Evolutionary conservation across 1,140 invertebrate genomes (phyloP).

Genomic region (Drosophila triauraria): DNA sequence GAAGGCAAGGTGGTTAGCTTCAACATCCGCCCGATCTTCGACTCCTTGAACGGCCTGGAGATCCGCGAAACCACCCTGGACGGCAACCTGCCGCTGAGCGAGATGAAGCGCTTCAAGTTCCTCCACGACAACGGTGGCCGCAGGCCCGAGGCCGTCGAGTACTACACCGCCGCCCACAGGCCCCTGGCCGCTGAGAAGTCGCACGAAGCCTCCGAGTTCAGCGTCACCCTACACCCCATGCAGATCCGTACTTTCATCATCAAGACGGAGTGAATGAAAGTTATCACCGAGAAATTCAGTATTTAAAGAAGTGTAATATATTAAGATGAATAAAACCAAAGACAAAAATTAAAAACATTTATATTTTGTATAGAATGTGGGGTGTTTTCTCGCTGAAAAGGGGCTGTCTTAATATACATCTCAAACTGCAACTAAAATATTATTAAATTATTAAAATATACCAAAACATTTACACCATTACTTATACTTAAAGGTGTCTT

Average conservation of each 20-base stretch:
- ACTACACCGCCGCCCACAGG: constrained; percentile 36
- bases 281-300: constrained; percentile 9
- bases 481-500: too few species aligned
- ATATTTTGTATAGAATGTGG: not conserved
- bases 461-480: too few species aligned
- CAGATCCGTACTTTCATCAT: constrained; percentile 79
- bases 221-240: constrained; percentile 73
- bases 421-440: too few species aligned
- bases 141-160: constrained; percentile 27
- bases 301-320: constrained; percentile 17
- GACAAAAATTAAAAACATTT: not conserved
- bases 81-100: constrained; percentile 62
- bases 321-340: constrained; percentile 23
- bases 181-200: constrained; percentile 37
- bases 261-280: constrained; percentile 19
- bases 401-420: too few species aligned
- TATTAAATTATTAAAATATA: too few species aligned
- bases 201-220: constrained; percentile 65
- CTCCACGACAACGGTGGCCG: constrained; percentile 54
- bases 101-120: constrained; percentile 74
- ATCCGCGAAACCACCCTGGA: constrained; percentile 78
- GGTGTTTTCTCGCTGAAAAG: not conserved
- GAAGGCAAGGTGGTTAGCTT: constrained; percentile 88
- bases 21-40: constrained; percentile 67
- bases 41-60: constrained; percentile 42